Evolutionary conservation across 1,140 invertebrate genomes (phyloP).

Genomic region (Prorops nasuta): DNA sequence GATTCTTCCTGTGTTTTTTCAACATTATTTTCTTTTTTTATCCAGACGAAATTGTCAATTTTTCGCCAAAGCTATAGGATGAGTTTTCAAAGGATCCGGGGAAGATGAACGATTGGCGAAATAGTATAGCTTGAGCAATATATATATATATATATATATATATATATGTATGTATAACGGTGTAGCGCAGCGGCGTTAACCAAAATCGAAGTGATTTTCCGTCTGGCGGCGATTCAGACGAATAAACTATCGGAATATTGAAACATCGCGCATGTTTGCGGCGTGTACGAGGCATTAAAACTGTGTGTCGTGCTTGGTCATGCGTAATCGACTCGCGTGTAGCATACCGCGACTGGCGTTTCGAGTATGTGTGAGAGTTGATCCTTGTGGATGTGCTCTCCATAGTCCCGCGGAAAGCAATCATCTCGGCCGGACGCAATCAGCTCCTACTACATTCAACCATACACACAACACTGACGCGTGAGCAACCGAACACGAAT

Average conservation of each 20-base stretch:
- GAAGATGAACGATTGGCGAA: no score
- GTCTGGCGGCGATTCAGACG: constrained; percentile 43
- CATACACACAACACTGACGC: constrained; percentile 13
- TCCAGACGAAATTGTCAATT: no score
- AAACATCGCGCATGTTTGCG: constrained; percentile 38
- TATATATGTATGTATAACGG: no score
- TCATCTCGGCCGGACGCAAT: constrained; percentile 47
- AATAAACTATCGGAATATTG: constrained; percentile 55
- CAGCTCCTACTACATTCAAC: constrained; percentile 25
- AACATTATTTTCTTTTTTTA: no score
- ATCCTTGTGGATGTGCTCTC: constrained; percentile 15
- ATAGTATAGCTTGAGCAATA: no score
- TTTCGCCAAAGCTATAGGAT: no score
- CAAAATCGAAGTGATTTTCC: constrained; percentile 51
- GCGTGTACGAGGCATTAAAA: no score
- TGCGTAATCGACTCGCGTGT: constrained; percentile 19
- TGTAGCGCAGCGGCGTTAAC: constrained; percentile 34
- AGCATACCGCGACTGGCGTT: no score
- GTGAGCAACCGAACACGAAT: background rate
- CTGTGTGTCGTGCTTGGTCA: no score
- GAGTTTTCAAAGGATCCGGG: no score
- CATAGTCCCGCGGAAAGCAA: constrained; percentile 42
- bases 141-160: no score
- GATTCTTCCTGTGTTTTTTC: no score
- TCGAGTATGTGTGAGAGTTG: background rate